Evolutionary conservation across 1,140 invertebrate genomes (phyloP).

Genomic region (Drosophila baimaii): DNA sequence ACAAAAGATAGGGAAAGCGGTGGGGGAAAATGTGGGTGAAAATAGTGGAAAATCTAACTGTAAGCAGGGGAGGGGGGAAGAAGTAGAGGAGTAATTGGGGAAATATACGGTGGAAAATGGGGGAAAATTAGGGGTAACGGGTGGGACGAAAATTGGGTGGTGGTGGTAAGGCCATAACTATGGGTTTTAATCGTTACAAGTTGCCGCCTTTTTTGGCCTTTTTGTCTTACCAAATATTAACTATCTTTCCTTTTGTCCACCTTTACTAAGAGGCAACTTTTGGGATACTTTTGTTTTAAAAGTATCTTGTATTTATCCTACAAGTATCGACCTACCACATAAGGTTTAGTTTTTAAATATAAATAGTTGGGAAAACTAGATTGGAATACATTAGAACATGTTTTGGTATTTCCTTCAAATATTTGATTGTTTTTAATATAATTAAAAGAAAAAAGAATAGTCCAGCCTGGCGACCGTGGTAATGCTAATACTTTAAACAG

Average conservation of each 20-base stretch:
- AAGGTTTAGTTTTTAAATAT: not conserved
- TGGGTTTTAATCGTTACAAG: slow-evolving; percentile 40
- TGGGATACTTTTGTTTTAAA: not conserved
- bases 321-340: not conserved
- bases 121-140: not conserved
- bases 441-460: too few species aligned
- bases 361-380: not conserved
- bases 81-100: slow-evolving; percentile 1
- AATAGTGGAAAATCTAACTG: slow-evolving; percentile 12
- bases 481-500: too few species aligned
- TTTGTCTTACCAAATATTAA: not conserved
- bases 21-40: too few species aligned
- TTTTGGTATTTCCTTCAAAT: too few species aligned
- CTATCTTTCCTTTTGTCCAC: not conserved
- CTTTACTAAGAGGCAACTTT: not conserved
- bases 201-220: not conserved
- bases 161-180: slow-evolving; percentile 34
- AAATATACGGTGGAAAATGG: not conserved
- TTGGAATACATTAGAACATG: too few species aligned
- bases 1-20: slow-evolving; percentile 32
- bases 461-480: too few species aligned
- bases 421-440: too few species aligned
- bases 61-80: not conserved
- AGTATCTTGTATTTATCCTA: not conserved
- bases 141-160: not conserved